Base-by-base conservation (phyloP, 2,113 vertebrate species). In the Reinhardtius hippoglossoides region DNA sequence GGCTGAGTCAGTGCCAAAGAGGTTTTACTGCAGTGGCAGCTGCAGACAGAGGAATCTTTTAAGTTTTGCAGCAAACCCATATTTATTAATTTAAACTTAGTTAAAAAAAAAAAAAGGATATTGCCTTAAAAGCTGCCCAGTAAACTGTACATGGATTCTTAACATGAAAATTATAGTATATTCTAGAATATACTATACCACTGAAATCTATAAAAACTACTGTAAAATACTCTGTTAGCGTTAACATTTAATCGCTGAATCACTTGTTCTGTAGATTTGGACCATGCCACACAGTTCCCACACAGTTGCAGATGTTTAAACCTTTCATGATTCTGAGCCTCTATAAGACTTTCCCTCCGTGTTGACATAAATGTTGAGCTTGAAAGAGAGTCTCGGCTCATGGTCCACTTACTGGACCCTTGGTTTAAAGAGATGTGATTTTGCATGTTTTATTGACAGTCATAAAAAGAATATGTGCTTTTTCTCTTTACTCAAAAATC, bases 1-100 rank as follows among this genome's bases (percentile, higher is more conserved):
- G 79, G 80, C 61, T 91, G 88, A 87, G 87, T 76, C 65, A 67
- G 42, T 81, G 80, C 76, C 88, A 85, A 65, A 74, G 66, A 77
- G 54, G n/a, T 77, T 91, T 71, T 73, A 68, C 87, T 88, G 86
- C 81, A 88, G 81, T 75, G 78, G 26, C 67, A 50, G 37, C 20
- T 35, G 58, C 71, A 80, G 57, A n/a, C 52, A 42, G 27, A 56
- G 21, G 58, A 57, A 42, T 21, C 20, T 55, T 27, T 56, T 18
- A 27, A 42, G 15, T 46, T 62, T 46, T 4, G n/a, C 54, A 24
- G 13, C 26, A 50, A 57, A 74, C 5, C 44, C 6, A 37, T 61
- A 12, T 61, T 40, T 60, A 58, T 58, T 15, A 6, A 61, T 9
- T 57, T 10, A 5, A 9, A 42, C 44, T 44, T 65, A 10, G 5